Evolutionary conservation across 2,113 vertebrate species (phyloP), one percentile per base, ranked within the genome.

Genomic region (Paraplagusia blochii): DNA sequence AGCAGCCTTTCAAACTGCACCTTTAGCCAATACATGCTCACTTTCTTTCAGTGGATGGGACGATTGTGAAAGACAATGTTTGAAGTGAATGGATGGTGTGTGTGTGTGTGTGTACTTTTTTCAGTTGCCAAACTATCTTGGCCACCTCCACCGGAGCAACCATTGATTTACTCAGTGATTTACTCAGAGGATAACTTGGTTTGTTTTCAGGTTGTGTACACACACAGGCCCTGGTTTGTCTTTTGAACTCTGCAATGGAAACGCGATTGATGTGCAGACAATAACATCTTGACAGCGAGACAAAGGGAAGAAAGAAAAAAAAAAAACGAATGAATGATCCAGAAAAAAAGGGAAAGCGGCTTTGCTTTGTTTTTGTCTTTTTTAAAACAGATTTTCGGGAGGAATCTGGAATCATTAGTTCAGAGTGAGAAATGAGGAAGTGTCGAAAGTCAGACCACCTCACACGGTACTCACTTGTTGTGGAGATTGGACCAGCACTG

Each of bases 131-230:
- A 74, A 57, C 33, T 7, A 49, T 59, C 72, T 47, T 64, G 54
- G 64, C 64, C 65, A 61, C 33, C 4, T 64, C 44, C 48, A 9
- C 69, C 54, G 53, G 11, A 57, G 33, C 54, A 15, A 17, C 45
- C 22, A 29, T 10, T 53, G 58, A 59, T 64, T 66, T 50, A 55
- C 36, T 38, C 43, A 52, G 48, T 62, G 63, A 72, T 80, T 80
- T 53, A 76, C 18, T 54, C 29, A 58, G 62, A 64, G 39, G 47
- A 62, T 58, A 17, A 54, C n/a, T 54, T 63, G 69, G 65, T 74
- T 85, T 62, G 58, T 53, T 65, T 84, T 85, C 58, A 16, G 47
- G 52, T 67, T 76, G 77, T 69, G 55, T 82, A 80, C 49, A 79
- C 66, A 82, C 49, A 79, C 66, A 82, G 52, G 15, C 39, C 66